Evolutionary conservation across 2,888 invertebrate genomes (phyloP).

Genomic region (Spodoptera exigua): DNA sequence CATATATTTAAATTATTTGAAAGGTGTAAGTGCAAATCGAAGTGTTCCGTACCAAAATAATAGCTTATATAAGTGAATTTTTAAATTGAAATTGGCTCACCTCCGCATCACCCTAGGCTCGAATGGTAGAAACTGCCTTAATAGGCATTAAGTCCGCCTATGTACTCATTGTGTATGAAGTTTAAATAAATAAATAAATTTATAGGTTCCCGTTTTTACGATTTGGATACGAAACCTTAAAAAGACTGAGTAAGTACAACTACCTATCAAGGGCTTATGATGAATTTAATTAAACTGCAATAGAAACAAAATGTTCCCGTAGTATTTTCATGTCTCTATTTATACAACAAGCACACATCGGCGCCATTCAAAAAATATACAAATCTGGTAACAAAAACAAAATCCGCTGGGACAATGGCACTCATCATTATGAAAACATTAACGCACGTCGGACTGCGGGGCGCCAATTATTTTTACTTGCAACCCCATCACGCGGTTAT

Average conservation of each 20-base stretch:
- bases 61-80: too few species aligned
- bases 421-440: slow-evolving; percentile 87
- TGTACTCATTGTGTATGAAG: too few species aligned
- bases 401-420: slow-evolving; percentile 77
- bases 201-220: too few species aligned
- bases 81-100: too few species aligned
- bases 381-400: slow-evolving; percentile 83
- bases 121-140: too few species aligned
- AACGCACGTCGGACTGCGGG: slow-evolving; percentile 83
- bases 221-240: too few species aligned
- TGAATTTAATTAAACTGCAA: slow-evolving; percentile 1
- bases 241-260: not conserved
- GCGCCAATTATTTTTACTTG: slow-evolving; percentile 86
- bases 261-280: not conserved
- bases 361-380: slow-evolving; percentile 64
- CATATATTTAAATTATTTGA: too few species aligned
- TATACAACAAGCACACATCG: slow-evolving; percentile 67
- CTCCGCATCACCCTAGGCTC: too few species aligned
- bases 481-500: slow-evolving; percentile 83
- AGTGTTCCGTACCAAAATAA: too few species aligned
- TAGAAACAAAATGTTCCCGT: slow-evolving; percentile 8
- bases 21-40: too few species aligned
- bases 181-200: too few species aligned
- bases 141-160: too few species aligned
- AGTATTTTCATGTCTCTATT: slow-evolving; percentile 67